Evolutionary conservation across 2,797 vertebrate species (phyloP).

Genomic region (Strix occidentalis): DNA sequence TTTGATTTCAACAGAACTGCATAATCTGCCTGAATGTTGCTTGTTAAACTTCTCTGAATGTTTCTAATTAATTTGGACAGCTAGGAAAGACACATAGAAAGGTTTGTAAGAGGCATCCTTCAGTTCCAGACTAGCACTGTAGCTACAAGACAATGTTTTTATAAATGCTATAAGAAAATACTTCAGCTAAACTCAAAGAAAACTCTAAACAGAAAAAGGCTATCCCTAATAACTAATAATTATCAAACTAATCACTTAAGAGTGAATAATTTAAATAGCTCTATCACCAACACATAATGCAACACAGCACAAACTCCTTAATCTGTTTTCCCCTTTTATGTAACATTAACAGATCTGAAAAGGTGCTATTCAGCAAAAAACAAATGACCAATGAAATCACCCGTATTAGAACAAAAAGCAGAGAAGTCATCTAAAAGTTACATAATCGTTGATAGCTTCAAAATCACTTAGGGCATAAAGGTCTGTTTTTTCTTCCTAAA

Average conservation of each 20-base stretch:
- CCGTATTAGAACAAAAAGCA: neutral
- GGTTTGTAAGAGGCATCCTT: neutral
- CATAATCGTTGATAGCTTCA: neutral
- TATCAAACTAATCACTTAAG: neutral
- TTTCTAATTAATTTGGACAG: neutral
- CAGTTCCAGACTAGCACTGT: neutral
- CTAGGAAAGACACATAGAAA: neutral
- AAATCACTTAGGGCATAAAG: neutral
- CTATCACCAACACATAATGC: neutral
- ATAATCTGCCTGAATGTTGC: neutral
- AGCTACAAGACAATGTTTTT: neutral
- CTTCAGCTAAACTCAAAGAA: neutral
- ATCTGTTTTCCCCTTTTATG: neutral
- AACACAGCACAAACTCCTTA: neutral
- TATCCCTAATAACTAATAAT: neutral
- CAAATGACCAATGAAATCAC: neutral
- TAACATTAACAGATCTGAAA: constrained; percentile 40
- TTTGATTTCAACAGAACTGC: neutral
- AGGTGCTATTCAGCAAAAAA: neutral
- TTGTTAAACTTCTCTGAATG: neutral
- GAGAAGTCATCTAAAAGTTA: neutral
- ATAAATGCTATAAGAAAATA: neutral
- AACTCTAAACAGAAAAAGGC: neutral
- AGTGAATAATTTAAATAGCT: constrained; percentile 25
- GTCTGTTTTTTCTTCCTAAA: neutral